Base-by-base conservation (phyloP, 2,113 vertebrate genomes). In the Hippocampus mohnikei region DNA sequence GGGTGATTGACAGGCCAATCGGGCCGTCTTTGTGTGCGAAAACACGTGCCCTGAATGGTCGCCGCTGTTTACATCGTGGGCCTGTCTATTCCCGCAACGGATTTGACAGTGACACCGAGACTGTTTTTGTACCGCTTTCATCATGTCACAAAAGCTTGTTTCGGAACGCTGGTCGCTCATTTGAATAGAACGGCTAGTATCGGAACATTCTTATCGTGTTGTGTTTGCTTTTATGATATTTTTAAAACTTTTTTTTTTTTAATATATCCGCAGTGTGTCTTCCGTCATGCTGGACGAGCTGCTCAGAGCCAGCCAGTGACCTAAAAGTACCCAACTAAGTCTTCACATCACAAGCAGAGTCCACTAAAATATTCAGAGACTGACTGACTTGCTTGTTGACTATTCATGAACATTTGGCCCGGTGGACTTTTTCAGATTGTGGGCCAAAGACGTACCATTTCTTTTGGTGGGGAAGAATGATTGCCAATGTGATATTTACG, bases 1-100 rank as follows among this genome's bases (percentile, higher is more conserved):
- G n/a, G 21, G 41, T 65, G 62, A 65, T 65, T 65, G 62, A 65
- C 41, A 27, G 56, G 13, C 62, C 62, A 46, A 65, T 65, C 41
- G 40, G 37, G 20, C 1, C 29, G 59, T 40, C 61, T 63, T 63
- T 63, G 40, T 23, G 62, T 20, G 13, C n/a, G n/a, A 46, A 37
- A n/a, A 65, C n/a, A 8, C 62, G 62, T 64, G 62, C 40, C n/a
- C 10, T 2, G 62, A 64, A 64, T 46, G 1, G 41, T 25, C 41
- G 33, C 25, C 23, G 41, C n/a, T 65, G 23, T 65, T 44, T n/a
- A 44, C 40, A 25, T 9, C 41, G 23, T 8, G 5, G 7, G n/a
- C 62, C 12, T 9, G 41, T 44, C 56, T 13, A 3, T 42, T 16
- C n/a, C 40, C 62, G 46, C 41, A 9, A 25, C 13, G 21, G 41